Conservation (phyloP, 2,888 invertebrate genomes). For the Campoletis raptor region DNA sequence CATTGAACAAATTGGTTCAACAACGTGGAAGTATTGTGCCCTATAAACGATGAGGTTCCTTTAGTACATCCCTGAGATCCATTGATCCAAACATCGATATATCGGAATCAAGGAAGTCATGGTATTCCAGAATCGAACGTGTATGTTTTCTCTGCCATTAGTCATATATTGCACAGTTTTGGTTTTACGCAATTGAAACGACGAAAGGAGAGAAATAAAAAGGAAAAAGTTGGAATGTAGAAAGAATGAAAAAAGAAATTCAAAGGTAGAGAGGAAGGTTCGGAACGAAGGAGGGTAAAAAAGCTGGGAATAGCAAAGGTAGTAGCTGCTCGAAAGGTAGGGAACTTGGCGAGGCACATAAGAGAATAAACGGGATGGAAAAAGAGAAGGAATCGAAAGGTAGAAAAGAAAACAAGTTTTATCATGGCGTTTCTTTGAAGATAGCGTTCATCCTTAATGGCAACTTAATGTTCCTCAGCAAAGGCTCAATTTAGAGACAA, state of each 20-base stretch:
- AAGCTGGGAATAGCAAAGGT: slow-evolving; percentile 45
- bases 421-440: slow-evolving; percentile 57
- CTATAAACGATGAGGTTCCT: not conserved
- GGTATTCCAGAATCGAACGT: slow-evolving; percentile 57
- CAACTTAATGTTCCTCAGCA: slow-evolving; percentile 46
- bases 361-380: slow-evolving; percentile 33
- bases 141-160: slow-evolving; percentile 11
- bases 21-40: not conserved
- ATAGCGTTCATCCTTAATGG: slow-evolving; percentile 56
- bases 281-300: slow-evolving; percentile 43
- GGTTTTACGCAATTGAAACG: slow-evolving; percentile 64
- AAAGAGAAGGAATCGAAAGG: slow-evolving; percentile 36
- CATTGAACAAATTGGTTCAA: not conserved
- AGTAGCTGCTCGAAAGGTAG: slow-evolving; percentile 25
- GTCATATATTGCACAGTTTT: slow-evolving; percentile 27
- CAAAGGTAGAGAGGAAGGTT: not conserved
- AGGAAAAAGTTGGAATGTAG: slow-evolving; percentile 31
- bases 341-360: slow-evolving; percentile 34
- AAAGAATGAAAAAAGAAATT: slow-evolving; percentile 38
- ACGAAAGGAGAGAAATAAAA: slow-evolving; percentile 31
- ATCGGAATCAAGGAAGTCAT: slow-evolving; percentile 73
- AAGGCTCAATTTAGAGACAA: slow-evolving; percentile 49
- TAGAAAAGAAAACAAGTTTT: slow-evolving; percentile 55
- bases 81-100: slow-evolving; percentile 74
- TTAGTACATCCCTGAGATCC: slow-evolving; percentile 69